Conservation (phyloP, 1,140 invertebrate species). For the Cherax destructor region DNA sequence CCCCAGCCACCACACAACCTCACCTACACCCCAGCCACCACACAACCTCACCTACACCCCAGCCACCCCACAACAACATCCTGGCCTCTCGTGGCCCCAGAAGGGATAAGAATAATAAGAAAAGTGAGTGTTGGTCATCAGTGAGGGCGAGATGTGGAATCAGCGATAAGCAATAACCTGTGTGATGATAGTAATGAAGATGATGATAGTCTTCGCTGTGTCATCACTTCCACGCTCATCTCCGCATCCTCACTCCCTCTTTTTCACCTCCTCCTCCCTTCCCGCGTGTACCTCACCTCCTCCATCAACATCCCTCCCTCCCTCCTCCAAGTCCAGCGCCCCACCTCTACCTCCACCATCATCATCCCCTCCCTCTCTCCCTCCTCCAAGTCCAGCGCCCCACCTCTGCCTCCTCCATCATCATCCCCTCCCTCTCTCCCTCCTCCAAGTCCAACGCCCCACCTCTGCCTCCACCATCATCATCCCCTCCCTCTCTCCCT, state of each 20-base stretch:
- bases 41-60: neutral
- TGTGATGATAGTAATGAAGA: constrained; percentile 14
- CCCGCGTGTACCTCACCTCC: neutral
- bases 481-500: neutral
- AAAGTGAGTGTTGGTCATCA: constrained; percentile 20
- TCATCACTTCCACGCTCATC: neutral
- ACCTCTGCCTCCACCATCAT: too few relatives aligned
- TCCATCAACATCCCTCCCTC: neutral
- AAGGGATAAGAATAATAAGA: neutral
- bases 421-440: neutral
- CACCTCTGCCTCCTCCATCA: neutral
- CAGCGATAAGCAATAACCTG: neutral
- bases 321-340: too few relatives aligned
- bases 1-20: too few relatives aligned
- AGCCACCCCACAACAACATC: neutral
- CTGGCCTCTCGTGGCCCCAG: neutral
- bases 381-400: too few relatives aligned
- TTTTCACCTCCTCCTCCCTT: too few relatives aligned
- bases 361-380: neutral
- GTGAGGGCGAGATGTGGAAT: neutral
- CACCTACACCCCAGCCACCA: neutral
- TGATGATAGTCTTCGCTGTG: neutral
- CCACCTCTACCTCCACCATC: neutral
- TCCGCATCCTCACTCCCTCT: neutral
- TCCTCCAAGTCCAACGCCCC: too few relatives aligned